These are phyloP conservation scores for Hartigia nigra DNA, from an alignment of 2,888 invertebrate species.

Conservation along the genomic window DNA sequence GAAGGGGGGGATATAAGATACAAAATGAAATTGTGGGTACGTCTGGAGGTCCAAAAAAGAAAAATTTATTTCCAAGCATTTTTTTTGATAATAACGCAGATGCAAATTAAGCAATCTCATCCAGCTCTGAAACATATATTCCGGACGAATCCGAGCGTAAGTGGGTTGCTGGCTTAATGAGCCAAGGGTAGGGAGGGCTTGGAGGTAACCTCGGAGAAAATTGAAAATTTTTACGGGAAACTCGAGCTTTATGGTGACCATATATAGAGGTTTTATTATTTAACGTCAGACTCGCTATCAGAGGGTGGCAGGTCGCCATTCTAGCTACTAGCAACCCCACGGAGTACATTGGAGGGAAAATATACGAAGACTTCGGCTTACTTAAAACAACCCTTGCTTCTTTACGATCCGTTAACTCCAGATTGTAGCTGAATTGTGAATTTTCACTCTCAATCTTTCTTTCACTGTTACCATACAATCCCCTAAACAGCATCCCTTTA, in stretches of 20 bases:
- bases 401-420: neutral
- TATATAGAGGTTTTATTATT: constrained; percentile 8
- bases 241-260: neutral
- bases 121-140: neutral
- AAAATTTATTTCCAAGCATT: neutral
- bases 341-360: neutral
- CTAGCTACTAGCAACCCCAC: neutral
- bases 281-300: neutral
- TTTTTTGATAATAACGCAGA: neutral
- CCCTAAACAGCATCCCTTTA: neutral
- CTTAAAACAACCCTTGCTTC: neutral
- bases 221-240: constrained; percentile 12
- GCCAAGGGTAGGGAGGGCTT: neutral
- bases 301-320: neutral
- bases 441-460: neutral
- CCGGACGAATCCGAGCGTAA: neutral
- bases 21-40: no score
- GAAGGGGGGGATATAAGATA: no score
- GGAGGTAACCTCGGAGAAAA: constrained; percentile 9
- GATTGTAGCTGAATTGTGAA: neutral
- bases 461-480: neutral
- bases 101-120: neutral
- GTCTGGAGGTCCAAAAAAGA: neutral
- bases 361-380: neutral
- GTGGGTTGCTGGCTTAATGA: neutral